phyloP scores from a whole-genome alignment of 2,888 invertebrate species.

The Tiliacea aurago region DNA sequence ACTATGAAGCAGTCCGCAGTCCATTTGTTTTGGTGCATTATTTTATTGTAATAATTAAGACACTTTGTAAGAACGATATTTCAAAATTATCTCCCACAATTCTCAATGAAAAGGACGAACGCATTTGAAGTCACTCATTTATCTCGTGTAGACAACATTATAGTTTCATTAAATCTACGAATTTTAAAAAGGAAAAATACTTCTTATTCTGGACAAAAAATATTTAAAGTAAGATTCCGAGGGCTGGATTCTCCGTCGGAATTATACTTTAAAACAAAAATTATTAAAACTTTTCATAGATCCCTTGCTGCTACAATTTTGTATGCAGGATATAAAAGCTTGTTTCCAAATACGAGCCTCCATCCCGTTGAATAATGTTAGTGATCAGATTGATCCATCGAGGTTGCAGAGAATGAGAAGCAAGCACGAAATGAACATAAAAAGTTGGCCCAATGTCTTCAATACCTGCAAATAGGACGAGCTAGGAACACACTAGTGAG shows the following conservation, averaged over 20 bases:
- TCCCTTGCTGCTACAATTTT: conserved; percentile 34
- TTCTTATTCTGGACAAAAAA: too few relatives aligned
- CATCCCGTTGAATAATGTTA: conserved; percentile 17
- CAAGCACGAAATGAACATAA: conserved; percentile 23
- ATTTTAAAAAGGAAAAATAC: not conserved
- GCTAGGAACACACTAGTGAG: conserved; percentile 41
- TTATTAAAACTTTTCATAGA: conserved; percentile 9
- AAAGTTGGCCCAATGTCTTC: conserved; percentile 48
- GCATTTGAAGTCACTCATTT: conserved; percentile 42
- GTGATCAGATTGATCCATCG: conserved; percentile 38
- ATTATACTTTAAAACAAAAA: conserved; percentile 2
- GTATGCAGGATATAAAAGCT: conserved; percentile 46
- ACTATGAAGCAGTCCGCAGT: too few relatives aligned
- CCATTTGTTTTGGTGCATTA: not conserved
- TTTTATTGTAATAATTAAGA: conserved; percentile 14
- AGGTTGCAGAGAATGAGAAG: conserved; percentile 19
- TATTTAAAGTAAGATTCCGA: conserved; percentile 21
- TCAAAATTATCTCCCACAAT: conserved; percentile 39
- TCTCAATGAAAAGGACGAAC: conserved; percentile 37
- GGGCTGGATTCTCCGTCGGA: not conserved
- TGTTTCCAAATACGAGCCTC: conserved; percentile 48
- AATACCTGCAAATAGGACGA: conserved; percentile 15
- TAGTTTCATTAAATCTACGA: conserved; percentile 25
- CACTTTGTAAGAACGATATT: conserved; percentile 21
- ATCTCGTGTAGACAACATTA: conserved; percentile 34